These are phyloP conservation scores for Drosophila prolongata DNA, from an alignment of 2,888 invertebrate genomes.

Conservation along the genomic window DNA sequence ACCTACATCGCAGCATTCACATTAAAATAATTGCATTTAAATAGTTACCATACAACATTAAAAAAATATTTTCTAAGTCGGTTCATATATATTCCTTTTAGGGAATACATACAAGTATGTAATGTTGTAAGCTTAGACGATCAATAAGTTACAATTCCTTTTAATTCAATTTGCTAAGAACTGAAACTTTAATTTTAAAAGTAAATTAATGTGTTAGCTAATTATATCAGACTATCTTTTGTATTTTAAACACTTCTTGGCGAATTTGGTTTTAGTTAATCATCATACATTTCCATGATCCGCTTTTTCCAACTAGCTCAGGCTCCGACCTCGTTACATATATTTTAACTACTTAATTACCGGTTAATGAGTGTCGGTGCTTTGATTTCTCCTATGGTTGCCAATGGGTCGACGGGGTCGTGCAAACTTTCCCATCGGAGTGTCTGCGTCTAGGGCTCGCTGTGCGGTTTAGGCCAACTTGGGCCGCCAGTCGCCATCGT, in stretches of 20 bases:
- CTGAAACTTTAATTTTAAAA: not conserved
- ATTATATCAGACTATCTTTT: no score
- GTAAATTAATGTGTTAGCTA: no score
- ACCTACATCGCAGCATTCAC: no score
- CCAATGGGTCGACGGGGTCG: constrained; percentile 7
- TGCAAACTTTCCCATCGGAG: constrained; percentile 29
- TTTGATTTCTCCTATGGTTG: constrained; percentile 27
- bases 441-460: constrained; percentile 26
- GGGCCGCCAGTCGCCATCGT: constrained; percentile 74
- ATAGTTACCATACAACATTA: no score
- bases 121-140: no score
- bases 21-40: no score
- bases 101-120: no score
- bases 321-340: constrained; percentile 19
- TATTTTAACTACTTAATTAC: constrained; percentile 38
- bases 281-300: not conserved
- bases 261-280: no score
- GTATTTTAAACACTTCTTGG: no score
- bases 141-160: not conserved
- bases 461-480: constrained; percentile 64
- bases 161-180: no score
- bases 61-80: no score
- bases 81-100: no score
- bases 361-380: constrained; percentile 34
- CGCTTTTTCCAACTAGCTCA: not conserved